Evolutionary conservation across 2,888 invertebrate species (phyloP), one percentile per base, ranked within the genome.

Genomic region (Agrochola lota): DNA sequence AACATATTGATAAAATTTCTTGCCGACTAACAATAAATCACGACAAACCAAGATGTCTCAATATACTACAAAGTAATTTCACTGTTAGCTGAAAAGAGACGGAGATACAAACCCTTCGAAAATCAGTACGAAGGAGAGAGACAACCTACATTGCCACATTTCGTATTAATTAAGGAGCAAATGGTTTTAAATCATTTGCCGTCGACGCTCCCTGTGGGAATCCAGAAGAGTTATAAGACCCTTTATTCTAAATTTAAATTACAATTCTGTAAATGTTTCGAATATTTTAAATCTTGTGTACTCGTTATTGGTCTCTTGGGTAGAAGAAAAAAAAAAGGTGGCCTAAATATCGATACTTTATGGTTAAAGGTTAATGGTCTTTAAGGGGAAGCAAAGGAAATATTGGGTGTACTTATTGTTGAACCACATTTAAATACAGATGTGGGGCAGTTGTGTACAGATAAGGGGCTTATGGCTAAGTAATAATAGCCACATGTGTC

Each of bases 241-340:
- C 95, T 95, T 95, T 96, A 96, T 96, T 96, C 96, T 96, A 96
- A 96, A 96, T 96, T 96, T 96, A 95, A 96, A 95, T 96, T 96
- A 96, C 95, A 95, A 94, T 95, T 95, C 94, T 92, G 95, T 95
- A 93, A 95, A 95, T 92, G 94, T 92, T 94, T 93, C 91, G 94
- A 95, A 96, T 96, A 93, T 94, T 95, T 95, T 93, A 93, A 93
- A 94, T 88, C 90, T 90, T 88, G 86, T 86, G 90, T 88, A 86
- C 87, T 85, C 87, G 81, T 91, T 94, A 95, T 94, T 92, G 93
- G 91, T 94, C 95, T 92, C 95, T 81, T 66, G 95, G 89, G 95
- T 83, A 86, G 80, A 83, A 85, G 80, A 87, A 85, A 85, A 85
- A 80, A 89, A 89, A 86, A 75, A 77, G 72, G 26, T 87, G 89